Percentiles rank a stretch among this genome's conserved stretches.
Evolutionary conservation across 2,113 vertebrate species (phyloP).

Genomic region (Atrichornis clamosus): DNA sequence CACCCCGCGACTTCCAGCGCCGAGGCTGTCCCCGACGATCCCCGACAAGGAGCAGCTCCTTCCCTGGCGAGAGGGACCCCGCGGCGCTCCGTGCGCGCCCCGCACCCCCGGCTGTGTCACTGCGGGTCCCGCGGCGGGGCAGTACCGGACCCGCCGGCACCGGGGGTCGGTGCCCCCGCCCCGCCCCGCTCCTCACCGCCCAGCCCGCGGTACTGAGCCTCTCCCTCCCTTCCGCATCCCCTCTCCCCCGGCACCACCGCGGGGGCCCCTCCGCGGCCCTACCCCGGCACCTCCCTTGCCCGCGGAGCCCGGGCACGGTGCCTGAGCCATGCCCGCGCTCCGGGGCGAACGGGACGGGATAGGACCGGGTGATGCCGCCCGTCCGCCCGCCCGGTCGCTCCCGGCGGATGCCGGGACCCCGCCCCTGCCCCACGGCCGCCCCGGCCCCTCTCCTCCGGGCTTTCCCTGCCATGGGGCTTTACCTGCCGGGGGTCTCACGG

Average conservation of each 20-base stretch:
- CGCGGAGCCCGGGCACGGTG: not conserved
- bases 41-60: not conserved
- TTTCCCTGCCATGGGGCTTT: too few relatives aligned
- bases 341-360: not conserved
- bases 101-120: not conserved
- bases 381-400: too few relatives aligned
- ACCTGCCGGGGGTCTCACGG: too few relatives aligned
- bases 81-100: not conserved
- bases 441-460: not conserved
- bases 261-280: not conserved
- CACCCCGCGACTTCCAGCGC: not conserved
- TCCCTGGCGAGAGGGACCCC: not conserved
- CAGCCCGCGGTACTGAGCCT: too few relatives aligned
- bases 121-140: not conserved
- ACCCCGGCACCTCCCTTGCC: not conserved
- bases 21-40: fast-evolving
- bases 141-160: not conserved
- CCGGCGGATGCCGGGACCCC: not conserved
- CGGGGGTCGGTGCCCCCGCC: not conserved
- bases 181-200: not conserved
- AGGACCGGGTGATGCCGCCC: not conserved
- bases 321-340: not conserved
- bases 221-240: not conserved
- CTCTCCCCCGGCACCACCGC: not conserved
- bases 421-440: not conserved